Evolutionary conservation across 2,113 vertebrate genomes (phyloP).

Genomic region (Gopherus evgoodei): DNA sequence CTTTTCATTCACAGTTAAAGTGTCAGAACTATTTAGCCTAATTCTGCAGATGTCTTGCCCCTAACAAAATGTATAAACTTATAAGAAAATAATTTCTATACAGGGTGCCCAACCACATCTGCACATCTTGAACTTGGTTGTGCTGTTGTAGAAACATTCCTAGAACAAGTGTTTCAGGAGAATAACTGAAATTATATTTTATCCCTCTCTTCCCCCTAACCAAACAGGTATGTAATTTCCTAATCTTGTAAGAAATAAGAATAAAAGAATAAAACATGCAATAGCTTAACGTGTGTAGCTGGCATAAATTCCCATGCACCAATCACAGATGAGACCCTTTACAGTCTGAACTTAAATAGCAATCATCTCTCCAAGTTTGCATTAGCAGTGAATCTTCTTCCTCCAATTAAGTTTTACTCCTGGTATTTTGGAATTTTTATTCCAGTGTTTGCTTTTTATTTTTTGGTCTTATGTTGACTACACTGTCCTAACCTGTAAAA

Average conservation of each 20-base stretch:
- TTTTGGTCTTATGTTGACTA: background rate
- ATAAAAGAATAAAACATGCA: background rate
- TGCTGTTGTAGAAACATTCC: background rate
- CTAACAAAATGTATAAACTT: background rate
- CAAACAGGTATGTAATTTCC: background rate
- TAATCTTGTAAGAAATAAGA: background rate
- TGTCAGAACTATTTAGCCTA: background rate
- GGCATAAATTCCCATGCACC: background rate
- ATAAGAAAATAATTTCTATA: background rate
- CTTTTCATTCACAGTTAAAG: conserved; percentile 23
- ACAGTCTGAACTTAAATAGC: conserved; percentile 11
- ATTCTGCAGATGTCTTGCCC: background rate
- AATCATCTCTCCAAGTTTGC: conserved; percentile 1
- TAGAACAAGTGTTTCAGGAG: background rate
- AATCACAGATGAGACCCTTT: background rate
- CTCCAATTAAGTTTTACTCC: conserved; percentile 14
- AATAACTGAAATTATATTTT: background rate
- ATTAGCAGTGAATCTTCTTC: conserved; percentile 10
- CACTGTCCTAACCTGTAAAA: conserved; percentile 38
- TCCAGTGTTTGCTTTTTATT: conserved; percentile 1
- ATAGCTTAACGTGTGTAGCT: background rate
- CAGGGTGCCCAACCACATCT: background rate
- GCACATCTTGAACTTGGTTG: background rate
- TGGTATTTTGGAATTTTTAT: conserved; percentile 44
- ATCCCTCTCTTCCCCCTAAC: background rate